Evolutionary conservation across 2,888 invertebrate species (phyloP).

Genomic region (Synanthedon myopaeformis): DNA sequence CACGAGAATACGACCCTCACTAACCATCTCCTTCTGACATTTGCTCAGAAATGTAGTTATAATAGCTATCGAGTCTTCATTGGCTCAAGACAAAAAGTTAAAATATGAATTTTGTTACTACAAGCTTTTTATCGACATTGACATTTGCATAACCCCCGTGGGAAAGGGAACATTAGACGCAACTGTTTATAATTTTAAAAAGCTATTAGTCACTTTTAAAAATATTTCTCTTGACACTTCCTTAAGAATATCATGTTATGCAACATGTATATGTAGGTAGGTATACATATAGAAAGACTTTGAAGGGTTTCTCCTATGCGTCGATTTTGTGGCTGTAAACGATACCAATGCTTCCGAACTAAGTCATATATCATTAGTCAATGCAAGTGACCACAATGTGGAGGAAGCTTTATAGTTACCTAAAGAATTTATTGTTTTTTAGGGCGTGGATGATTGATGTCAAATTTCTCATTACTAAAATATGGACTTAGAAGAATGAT

Average conservation of each 20-base stretch:
- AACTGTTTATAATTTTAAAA: not conserved
- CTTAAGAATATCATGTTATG: too few species aligned
- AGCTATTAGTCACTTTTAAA: not conserved
- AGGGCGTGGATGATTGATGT: too few species aligned
- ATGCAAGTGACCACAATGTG: constrained; percentile 27
- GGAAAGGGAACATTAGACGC: not conserved
- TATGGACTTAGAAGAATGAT: too few species aligned
- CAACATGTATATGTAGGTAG: not conserved
- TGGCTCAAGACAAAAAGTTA: not conserved
- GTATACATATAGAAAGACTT: constrained; percentile 1
- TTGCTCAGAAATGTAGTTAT: not conserved
- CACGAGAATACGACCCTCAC: constrained; percentile 30
- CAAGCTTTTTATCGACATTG: not conserved
- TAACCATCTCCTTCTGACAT: constrained; percentile 23
- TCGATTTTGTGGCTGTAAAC: constrained; percentile 7
- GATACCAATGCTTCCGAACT: constrained; percentile 17
- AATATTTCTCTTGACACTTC: too few species aligned
- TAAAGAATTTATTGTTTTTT: constrained; percentile 6
- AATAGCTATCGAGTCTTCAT: not conserved
- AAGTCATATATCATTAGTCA: constrained; percentile 32
- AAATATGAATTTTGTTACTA: not conserved
- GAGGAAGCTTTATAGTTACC: constrained; percentile 33
- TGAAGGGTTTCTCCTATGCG: constrained; percentile 1
- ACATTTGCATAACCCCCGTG: not conserved
- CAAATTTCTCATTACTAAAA: too few species aligned